Percentiles rank a stretch among this genome's conserved stretches.
Evolutionary conservation across 2,113 vertebrate species (phyloP).

Genomic region (Nansenia antarctica): DNA sequence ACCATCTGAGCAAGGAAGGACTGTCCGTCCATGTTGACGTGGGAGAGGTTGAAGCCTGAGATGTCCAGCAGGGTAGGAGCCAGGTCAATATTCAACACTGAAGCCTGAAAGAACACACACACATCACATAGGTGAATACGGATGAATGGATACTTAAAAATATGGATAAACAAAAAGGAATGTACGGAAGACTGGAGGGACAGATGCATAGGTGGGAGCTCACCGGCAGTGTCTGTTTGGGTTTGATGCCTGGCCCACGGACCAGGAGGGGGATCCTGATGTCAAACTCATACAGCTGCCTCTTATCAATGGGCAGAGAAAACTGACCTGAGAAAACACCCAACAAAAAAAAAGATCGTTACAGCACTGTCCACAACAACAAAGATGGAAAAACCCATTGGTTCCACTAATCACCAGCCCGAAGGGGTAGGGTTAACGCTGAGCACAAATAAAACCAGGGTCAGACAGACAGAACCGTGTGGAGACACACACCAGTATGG

Average conservation of each 20-base stretch:
- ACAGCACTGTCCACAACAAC: too few species aligned
- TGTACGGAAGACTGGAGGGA: too few species aligned
- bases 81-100: conserved; percentile 77
- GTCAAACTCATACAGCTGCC: conserved; percentile 82
- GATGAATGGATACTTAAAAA: not conserved
- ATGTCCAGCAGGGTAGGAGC: conserved; percentile 79
- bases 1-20: conserved; percentile 80
- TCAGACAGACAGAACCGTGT: not conserved
- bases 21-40: conserved; percentile 72
- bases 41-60: conserved; percentile 66
- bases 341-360: too few species aligned
- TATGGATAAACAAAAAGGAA: too few species aligned
- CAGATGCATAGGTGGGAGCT: not conserved
- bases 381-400: too few species aligned
- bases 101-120: conserved; percentile 54
- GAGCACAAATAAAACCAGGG: too few species aligned
- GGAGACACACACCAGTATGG: conserved; percentile 71
- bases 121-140: not conserved
- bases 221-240: conserved; percentile 72
- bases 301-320: conserved; percentile 79
- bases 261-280: conserved; percentile 77
- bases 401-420: too few species aligned
- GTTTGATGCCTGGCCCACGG: conserved; percentile 76
- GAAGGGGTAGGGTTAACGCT: too few species aligned
- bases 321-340: conserved; percentile 81